Percentiles rank a stretch among this genome's conserved stretches.
These are phyloP conservation scores for Bos indicus DNA, from an alignment of 2,113 vertebrate genomes.

Conservation along the genomic window DNA sequence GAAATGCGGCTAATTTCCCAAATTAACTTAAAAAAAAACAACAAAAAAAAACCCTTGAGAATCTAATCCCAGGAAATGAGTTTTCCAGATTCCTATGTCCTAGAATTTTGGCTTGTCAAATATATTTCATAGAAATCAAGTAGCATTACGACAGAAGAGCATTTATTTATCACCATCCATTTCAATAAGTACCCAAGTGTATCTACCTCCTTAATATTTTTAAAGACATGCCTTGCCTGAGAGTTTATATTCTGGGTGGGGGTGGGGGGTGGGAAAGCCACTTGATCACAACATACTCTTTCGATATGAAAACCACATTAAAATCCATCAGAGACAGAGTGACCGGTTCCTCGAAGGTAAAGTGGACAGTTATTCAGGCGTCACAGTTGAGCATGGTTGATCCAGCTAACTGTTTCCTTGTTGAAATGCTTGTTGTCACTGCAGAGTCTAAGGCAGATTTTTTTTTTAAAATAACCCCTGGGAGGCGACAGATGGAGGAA, in stretches of 20 bases:
- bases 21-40: conserved; percentile 50
- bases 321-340: conserved; percentile 43
- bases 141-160: conserved; percentile 48
- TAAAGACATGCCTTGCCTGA: conserved; percentile 56
- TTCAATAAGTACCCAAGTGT: conserved; percentile 67
- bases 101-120: conserved; percentile 63
- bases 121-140: conserved; percentile 72
- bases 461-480: neutral
- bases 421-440: conserved; percentile 46
- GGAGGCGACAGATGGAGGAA: neutral
- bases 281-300: conserved; percentile 21
- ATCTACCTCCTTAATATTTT: conserved; percentile 38
- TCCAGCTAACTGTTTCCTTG: neutral
- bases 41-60: conserved; percentile 42
- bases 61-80: conserved; percentile 53
- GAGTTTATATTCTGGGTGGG: conserved; percentile 13
- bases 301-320: conserved; percentile 44
- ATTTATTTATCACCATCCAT: conserved; percentile 55
- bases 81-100: conserved; percentile 62
- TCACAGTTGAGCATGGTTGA: conserved; percentile 40
- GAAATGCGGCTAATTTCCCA: conserved; percentile 71
- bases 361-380: conserved; percentile 26
- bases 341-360: neutral
- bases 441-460: conserved; percentile 59
- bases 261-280: neutral